Evolutionary conservation across 2,888 invertebrate genomes (phyloP).

Genomic region (Caenorhabditis plicata): DNA sequence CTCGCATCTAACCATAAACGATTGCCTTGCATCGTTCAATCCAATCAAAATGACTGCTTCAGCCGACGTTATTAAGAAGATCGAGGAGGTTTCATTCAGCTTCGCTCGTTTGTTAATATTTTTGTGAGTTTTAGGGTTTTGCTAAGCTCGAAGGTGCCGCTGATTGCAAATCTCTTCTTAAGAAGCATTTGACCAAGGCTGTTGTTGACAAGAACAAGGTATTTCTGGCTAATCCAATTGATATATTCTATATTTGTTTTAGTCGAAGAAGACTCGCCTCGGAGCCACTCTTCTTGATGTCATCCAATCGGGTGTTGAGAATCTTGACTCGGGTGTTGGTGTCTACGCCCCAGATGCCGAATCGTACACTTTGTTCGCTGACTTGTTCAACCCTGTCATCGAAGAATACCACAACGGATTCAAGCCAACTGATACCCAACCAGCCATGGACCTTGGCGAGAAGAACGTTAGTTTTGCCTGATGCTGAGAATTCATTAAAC

Average conservation of each 20-base stretch:
- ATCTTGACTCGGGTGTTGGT: constrained; percentile 90
- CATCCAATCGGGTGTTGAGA: constrained; percentile 91
- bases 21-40: too few species aligned
- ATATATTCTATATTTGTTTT: constrained; percentile 51
- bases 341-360: constrained; percentile 97
- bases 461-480: constrained; percentile 69
- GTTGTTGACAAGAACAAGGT: constrained; percentile 73
- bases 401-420: constrained; percentile 83
- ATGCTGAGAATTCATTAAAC: constrained; percentile 67
- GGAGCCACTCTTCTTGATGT: constrained; percentile 88
- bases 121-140: constrained; percentile 21
- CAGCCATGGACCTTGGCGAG: constrained; percentile 83
- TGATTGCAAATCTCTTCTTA: constrained; percentile 90
- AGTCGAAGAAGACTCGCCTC: constrained; percentile 81
- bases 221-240: constrained; percentile 71
- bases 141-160: constrained; percentile 37
- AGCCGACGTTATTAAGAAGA: constrained; percentile 25
- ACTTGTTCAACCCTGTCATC: constrained; percentile 92
- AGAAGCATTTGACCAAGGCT: constrained; percentile 88
- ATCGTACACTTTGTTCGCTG: constrained; percentile 84
- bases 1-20: too few species aligned
- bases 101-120: neutral
- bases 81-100: constrained; percentile 16
- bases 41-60: constrained; percentile 19
- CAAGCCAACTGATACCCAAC: constrained; percentile 74